phyloP scores from a whole-genome alignment of 2,797 vertebrate genomes.

The Helicolenus hilgendorfi region DNA sequence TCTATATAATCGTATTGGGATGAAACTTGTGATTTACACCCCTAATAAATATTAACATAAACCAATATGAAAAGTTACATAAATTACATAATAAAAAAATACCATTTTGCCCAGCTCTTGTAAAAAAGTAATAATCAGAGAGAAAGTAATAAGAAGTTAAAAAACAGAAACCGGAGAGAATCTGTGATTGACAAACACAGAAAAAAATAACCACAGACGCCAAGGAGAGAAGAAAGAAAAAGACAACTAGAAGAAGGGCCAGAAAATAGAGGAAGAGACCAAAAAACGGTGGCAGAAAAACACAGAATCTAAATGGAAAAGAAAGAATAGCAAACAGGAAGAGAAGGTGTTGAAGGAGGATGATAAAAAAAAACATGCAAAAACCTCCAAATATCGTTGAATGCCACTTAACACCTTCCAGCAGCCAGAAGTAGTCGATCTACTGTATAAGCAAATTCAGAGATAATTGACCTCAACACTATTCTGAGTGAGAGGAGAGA shows the following conservation, averaged over 20 bases:
- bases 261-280: background rate
- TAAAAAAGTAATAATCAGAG: background rate
- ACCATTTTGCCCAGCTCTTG: background rate
- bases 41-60: background rate
- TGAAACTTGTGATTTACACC: too few relatives aligned
- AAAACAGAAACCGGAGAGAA: background rate
- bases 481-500: slow-evolving; percentile 56
- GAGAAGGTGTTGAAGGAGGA: slow-evolving; percentile 13
- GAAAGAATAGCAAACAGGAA: background rate
- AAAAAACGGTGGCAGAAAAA: background rate
- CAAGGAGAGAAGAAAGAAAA: background rate
- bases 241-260: background rate
- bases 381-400: slow-evolving; percentile 51
- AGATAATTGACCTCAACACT: slow-evolving; percentile 84
- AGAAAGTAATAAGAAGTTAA: background rate
- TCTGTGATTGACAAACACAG: background rate
- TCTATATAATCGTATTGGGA: too few relatives aligned
- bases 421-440: slow-evolving; percentile 29
- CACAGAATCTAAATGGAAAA: background rate
- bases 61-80: background rate
- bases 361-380: slow-evolving; percentile 3
- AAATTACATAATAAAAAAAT: background rate
- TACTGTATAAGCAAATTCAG: slow-evolving; percentile 73
- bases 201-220: background rate
- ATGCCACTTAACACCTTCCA: slow-evolving; percentile 61